Percentiles rank a stretch among this genome's conserved stretches.
Conservation (phyloP, 2,113 vertebrate genomes). For the Caranx melampygus region DNA sequence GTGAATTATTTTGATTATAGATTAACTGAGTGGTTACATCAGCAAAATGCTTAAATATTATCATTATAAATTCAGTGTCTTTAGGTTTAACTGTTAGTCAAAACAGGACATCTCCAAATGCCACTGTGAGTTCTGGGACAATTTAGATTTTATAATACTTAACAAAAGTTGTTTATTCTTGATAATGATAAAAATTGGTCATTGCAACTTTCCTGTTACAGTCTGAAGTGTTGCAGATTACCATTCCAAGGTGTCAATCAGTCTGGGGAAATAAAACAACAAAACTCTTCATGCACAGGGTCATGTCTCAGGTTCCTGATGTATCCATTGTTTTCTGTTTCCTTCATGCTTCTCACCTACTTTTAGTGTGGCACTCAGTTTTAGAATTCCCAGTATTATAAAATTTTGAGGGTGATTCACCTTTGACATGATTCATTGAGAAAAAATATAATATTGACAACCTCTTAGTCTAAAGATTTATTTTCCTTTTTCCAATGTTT, state of each 20-base stretch:
- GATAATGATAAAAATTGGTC: not conserved
- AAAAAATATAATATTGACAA: not conserved
- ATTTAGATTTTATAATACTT: not conserved
- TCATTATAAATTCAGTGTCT: not conserved
- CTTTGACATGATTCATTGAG: not conserved
- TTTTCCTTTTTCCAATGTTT: not conserved
- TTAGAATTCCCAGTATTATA: not conserved
- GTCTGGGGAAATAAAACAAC: not conserved
- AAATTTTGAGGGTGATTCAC: not conserved
- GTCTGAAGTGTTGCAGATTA: not conserved
- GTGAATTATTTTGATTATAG: not conserved
- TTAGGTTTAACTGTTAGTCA: not conserved
- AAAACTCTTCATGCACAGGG: not conserved
- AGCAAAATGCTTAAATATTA: not conserved
- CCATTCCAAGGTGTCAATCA: not conserved
- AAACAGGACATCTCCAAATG: not conserved
- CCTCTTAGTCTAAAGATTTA: not conserved
- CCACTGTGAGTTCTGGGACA: not conserved
- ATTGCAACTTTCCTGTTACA: not conserved
- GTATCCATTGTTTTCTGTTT: not conserved
- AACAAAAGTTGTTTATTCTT: not conserved
- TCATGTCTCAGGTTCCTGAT: not conserved
- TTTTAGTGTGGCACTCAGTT: not conserved
- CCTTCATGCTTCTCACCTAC: not conserved
- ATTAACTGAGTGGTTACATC: not conserved